Evolutionary conservation across 1,140 invertebrate species (phyloP).

Genomic region (Zaprionus tsacasi): DNA sequence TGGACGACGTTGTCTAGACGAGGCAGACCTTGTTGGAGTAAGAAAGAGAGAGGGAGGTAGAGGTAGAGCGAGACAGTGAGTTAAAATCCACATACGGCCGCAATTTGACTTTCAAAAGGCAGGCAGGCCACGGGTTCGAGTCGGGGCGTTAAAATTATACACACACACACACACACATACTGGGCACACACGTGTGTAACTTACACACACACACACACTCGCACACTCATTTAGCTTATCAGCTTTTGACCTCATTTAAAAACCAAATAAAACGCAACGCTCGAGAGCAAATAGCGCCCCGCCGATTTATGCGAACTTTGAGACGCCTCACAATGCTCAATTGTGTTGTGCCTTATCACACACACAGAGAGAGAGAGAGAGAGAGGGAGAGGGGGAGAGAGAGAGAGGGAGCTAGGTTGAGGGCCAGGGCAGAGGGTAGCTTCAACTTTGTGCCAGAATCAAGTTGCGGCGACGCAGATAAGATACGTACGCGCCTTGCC

Average conservation of each 20-base stretch:
- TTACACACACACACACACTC: neutral
- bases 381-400: neutral
- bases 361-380: neutral
- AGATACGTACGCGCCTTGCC: neutral
- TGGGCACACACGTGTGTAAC: neutral
- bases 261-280: slow-evolving; percentile 71
- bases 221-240: slow-evolving; percentile 49
- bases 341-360: slow-evolving; percentile 65
- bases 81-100: slow-evolving; percentile 15
- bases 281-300: slow-evolving; percentile 47
- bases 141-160: slow-evolving; percentile 46
- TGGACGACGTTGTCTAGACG: slow-evolving; percentile 9
- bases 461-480: neutral
- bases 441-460: slow-evolving; percentile 20
- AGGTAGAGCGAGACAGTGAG: neutral
- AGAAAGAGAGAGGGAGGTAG: neutral
- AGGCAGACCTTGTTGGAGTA: neutral
- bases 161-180: slow-evolving; percentile 24
- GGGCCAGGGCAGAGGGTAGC: neutral
- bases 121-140: slow-evolving; percentile 44
- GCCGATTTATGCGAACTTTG: slow-evolving; percentile 62
- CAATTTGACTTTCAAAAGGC: slow-evolving; percentile 39
- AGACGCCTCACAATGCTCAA: slow-evolving; percentile 47
- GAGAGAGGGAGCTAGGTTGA: neutral
- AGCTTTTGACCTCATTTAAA: slow-evolving; percentile 81